Percentiles rank a stretch among this genome's conserved stretches.
phyloP scores from a whole-genome alignment of 2,113 vertebrate genomes.

The Podarcis muralis region DNA sequence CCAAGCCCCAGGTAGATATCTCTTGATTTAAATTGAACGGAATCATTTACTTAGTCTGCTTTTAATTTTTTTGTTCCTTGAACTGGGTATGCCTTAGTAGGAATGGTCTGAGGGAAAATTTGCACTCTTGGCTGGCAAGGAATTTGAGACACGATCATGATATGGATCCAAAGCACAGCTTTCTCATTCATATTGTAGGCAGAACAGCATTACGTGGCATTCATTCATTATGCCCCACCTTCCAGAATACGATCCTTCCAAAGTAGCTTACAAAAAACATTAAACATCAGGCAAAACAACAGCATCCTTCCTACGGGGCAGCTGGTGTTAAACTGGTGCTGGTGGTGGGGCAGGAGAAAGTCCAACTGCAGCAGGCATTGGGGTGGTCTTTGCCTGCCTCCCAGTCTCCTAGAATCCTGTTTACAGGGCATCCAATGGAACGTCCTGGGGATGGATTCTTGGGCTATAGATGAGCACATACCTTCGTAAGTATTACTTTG shows the following conservation, averaged over 20 bases:
- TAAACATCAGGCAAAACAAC: too few relatives aligned
- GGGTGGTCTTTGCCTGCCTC: not conserved
- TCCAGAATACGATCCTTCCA: too few relatives aligned
- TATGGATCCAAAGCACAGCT: not conserved
- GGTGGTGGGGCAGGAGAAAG: too few relatives aligned
- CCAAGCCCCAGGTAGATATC: constrained; percentile 79
- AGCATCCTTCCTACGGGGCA: too few relatives aligned
- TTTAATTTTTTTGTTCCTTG: not conserved
- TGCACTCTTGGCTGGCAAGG: not conserved
- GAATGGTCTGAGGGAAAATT: not conserved
- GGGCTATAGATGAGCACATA: too few relatives aligned
- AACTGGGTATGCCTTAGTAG: not conserved
- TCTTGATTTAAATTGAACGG: not conserved
- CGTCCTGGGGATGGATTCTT: too few relatives aligned
- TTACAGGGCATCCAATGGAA: too few relatives aligned
- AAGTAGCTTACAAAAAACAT: too few relatives aligned
- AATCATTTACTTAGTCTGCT: too few relatives aligned
- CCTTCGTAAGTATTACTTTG: not conserved
- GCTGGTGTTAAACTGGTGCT: too few relatives aligned
- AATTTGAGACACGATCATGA: not conserved
- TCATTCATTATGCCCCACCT: too few relatives aligned
- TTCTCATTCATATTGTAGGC: too few relatives aligned
- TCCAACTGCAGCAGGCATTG: not conserved
- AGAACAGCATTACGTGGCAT: not conserved
- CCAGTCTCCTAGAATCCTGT: not conserved